A percentile compares a stretch with the other conserved stretches of the same genome.
Conservation (phyloP, 1,140 invertebrate species). For the Pachyrhynchus sulphureomaculatus region DNA sequence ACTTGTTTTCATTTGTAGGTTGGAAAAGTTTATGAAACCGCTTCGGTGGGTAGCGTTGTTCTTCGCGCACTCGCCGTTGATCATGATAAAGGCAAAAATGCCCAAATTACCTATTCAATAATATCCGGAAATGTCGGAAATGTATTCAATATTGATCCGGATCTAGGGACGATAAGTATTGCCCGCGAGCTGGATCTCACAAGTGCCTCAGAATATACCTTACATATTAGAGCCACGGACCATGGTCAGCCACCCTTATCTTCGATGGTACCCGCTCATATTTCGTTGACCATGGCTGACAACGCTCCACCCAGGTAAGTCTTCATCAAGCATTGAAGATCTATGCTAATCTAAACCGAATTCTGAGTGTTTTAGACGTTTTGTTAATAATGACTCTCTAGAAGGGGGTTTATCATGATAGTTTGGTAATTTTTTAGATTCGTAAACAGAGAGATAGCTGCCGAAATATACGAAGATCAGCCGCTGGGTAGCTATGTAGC, state of each 20-base stretch:
- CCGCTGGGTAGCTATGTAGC: slow-evolving; percentile 75
- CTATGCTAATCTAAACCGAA: too few species aligned
- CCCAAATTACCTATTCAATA: slow-evolving; percentile 77
- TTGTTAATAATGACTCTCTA: too few species aligned
- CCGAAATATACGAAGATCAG: slow-evolving; percentile 85
- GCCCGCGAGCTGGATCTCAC: slow-evolving; percentile 72
- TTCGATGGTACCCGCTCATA: slow-evolving; percentile 79
- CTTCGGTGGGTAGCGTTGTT: slow-evolving; percentile 70
- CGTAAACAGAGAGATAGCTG: slow-evolving; percentile 59
- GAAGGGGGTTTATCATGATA: too few species aligned
- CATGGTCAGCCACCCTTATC: slow-evolving; percentile 73
- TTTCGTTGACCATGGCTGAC: slow-evolving; percentile 84
- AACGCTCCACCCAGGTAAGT: slow-evolving; percentile 82
- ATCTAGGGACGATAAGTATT: slow-evolving; percentile 67
- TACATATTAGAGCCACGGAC: slow-evolving; percentile 80
- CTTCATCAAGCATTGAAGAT: too few species aligned
- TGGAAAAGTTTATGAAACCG: slow-evolving; percentile 75
- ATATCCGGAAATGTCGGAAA: slow-evolving; percentile 83
- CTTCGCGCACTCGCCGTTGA: slow-evolving; percentile 76
- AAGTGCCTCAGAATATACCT: slow-evolving; percentile 74
- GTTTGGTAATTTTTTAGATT: too few species aligned
- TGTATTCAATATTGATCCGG: slow-evolving; percentile 76
- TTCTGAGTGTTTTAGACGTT: too few species aligned
- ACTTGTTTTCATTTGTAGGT: too few species aligned
- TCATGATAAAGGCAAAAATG: slow-evolving; percentile 79